Evolutionary conservation across 2,797 vertebrate genomes (phyloP), one percentile per base, ranked within the genome.

Genomic region (Pseudopleuronectes americanus): DNA sequence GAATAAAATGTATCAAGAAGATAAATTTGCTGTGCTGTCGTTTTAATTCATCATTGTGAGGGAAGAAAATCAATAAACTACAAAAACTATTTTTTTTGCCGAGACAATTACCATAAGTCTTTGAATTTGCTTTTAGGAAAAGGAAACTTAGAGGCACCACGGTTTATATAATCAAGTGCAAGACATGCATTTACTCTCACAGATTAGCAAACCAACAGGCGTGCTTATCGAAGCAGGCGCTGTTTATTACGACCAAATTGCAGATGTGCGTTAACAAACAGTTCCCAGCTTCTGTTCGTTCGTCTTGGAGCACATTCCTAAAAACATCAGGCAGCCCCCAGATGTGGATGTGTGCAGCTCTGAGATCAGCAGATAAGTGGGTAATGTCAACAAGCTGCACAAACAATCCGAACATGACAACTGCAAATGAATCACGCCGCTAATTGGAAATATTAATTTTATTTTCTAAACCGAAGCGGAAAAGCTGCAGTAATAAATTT

Each of bases 221-320:
- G 2, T 8, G 36, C 53, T 78, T 63, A 51, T 85, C 70, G 76
- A 4, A 38, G 19, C 36, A 62, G 66, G 74, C 31, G 57, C 16
- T 48, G 43, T 57, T 71, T 60, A 76, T 76, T 64, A 51, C 43
- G 56, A 61, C 16, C 53, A 51, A 76, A 65, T 79, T 71, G 68
- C 84, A 87, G 77, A 82, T 83, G 78, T 68, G 77, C 64, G 56
- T 77, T 80, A 69, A 81, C 58, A 81, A 79, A 83, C 62, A 64
- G 54, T 83, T 64, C 56, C 38, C 68, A 72, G 77, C 74, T 79
- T 83, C 84, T 75, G 69, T 83, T 87, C 83, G 72, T 64, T 83
- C 55, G 17, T 90, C 81, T 78, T 60, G 45, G 45, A 85, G 61
- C 19, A 55, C 45, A 64, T 56, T 70, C 68, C 62, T 75, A 67